Base-by-base conservation (phyloP, 2,888 invertebrate genomes). In the Lymantria monacha region DNA sequence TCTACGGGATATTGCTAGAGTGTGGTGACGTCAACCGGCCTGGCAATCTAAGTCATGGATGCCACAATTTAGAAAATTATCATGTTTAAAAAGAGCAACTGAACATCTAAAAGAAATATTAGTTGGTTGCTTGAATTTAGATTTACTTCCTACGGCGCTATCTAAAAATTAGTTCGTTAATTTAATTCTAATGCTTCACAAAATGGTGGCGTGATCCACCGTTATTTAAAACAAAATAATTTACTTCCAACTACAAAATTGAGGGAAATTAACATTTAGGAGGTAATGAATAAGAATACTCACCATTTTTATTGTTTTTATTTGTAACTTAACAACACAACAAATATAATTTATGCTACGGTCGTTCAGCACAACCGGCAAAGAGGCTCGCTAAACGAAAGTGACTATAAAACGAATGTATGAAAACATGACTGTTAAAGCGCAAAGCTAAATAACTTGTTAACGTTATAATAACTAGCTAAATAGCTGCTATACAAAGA, bases 301-400 rank as follows among this genome's bases (percentile, higher is more conserved):
- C 69, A 91, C 91, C 91, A 91, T 91, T 86, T 90, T 91, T 71
- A 71, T 83, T 73, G 83, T n/a, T 85, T 67, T 87, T n/a, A n/a
- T 67, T 83, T 82, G 84, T 76, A 80, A 82, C 84, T 86, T 88
- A 86, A 86, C 86, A 72, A 80, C 81, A 85, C 85, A 88, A 87
- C n/a, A 78, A 89, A 47, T 69, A n/a, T 63, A 66, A 66, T 57
- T 58, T 38, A 83, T 85, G 87, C 87, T 86, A 87, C 89, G 85
- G 83, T 83, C 92, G 92, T 93, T 92, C 92, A 87, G 92, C 91
- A 82, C 77, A 83, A 93, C 94, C 93, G 91, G 93, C 91, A 86
- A 94, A 93, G 94, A 90, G 93, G 94, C 92, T 93, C 92, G 91
- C 93, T 93, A 92, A 94, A 94, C 94, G 93, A 92, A 92, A 91